These are phyloP conservation scores for Enteromius anoplus DNA, from an alignment of 2,797 vertebrate species.

Conservation along the genomic window DNA sequence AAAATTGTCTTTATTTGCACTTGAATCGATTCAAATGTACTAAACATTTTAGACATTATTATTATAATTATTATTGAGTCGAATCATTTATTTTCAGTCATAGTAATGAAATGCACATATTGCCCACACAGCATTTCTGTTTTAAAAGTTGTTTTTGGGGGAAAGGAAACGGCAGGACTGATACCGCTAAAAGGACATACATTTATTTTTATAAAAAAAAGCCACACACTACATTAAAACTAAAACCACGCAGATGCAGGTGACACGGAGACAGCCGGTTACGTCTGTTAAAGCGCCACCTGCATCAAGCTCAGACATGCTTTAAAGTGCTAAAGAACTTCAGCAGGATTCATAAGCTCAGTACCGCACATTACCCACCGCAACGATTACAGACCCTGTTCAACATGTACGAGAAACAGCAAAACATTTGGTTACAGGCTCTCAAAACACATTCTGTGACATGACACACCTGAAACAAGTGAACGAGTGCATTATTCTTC, in stretches of 20 bases:
- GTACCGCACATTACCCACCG: slow-evolving; percentile 37
- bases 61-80: neutral
- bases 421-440: slow-evolving; percentile 65
- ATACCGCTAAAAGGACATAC: slow-evolving; percentile 60
- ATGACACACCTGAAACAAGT: slow-evolving; percentile 49
- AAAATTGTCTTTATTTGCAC: neutral
- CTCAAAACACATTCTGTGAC: slow-evolving; percentile 62
- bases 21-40: neutral
- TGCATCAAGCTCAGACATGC: slow-evolving; percentile 75
- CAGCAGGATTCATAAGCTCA: slow-evolving; percentile 29
- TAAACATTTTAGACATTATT: neutral
- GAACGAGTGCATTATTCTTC: slow-evolving; percentile 66
- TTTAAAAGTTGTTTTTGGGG: neutral
- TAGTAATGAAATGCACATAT: neutral
- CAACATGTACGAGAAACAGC: slow-evolving; percentile 41
- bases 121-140: neutral
- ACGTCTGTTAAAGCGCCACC: slow-evolving; percentile 61
- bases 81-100: neutral
- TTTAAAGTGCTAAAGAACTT: slow-evolving; percentile 83
- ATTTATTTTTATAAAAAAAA: slow-evolving; percentile 76
- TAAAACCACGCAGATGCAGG: slow-evolving; percentile 54
- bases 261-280: slow-evolving; percentile 58
- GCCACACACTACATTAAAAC: slow-evolving; percentile 71
- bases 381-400: slow-evolving; percentile 31
- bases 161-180: neutral